A percentile compares a stretch with the other conserved stretches of the same genome.
Conservation (phyloP, 2,797 vertebrate species). For the Chelmon rostratus region DNA sequence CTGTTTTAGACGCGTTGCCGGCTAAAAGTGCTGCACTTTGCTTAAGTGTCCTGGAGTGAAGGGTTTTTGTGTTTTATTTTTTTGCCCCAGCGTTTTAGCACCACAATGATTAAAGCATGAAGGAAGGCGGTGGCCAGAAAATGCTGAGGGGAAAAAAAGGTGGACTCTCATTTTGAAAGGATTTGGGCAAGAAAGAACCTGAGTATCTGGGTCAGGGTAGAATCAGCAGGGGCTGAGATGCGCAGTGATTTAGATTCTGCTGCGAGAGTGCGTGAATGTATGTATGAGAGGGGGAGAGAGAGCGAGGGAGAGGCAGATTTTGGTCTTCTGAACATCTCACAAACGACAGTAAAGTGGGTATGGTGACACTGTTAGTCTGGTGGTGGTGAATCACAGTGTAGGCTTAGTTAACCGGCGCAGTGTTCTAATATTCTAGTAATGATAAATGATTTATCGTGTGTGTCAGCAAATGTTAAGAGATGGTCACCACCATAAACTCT, state of each 20-base stretch:
- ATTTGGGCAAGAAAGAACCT: slow-evolving; percentile 68
- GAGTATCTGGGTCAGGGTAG: slow-evolving; percentile 77
- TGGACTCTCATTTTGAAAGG: slow-evolving; percentile 74
- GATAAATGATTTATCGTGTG: slow-evolving; percentile 23
- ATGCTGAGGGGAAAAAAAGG: slow-evolving; percentile 37
- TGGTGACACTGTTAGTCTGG: slow-evolving; percentile 29
- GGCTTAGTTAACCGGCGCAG: slow-evolving; percentile 16
- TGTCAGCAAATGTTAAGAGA: background rate
- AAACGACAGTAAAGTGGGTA: slow-evolving; percentile 42
- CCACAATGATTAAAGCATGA: slow-evolving; percentile 78
- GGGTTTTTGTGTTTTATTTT: slow-evolving; percentile 11
- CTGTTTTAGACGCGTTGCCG: slow-evolving; percentile 18
- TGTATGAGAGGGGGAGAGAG: slow-evolving; percentile 5
- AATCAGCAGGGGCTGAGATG: slow-evolving; percentile 63
- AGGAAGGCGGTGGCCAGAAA: slow-evolving; percentile 42
- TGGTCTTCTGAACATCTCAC: slow-evolving; percentile 44
- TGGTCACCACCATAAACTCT: slow-evolving; percentile 3
- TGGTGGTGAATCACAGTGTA: slow-evolving; percentile 33
- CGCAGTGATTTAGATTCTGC: slow-evolving; percentile 56
- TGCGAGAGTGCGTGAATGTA: slow-evolving; percentile 18
- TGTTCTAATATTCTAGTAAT: slow-evolving; percentile 17
- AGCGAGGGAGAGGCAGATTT: background rate
- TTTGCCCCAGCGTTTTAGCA: slow-evolving; percentile 18
- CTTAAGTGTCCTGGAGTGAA: slow-evolving; percentile 64
- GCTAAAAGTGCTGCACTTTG: slow-evolving; percentile 70